A percentile compares a stretch with the other conserved stretches of the same genome.
Conservation (phyloP, 92 coral and sea anemone species). For the Diadumene lineata region DNA sequence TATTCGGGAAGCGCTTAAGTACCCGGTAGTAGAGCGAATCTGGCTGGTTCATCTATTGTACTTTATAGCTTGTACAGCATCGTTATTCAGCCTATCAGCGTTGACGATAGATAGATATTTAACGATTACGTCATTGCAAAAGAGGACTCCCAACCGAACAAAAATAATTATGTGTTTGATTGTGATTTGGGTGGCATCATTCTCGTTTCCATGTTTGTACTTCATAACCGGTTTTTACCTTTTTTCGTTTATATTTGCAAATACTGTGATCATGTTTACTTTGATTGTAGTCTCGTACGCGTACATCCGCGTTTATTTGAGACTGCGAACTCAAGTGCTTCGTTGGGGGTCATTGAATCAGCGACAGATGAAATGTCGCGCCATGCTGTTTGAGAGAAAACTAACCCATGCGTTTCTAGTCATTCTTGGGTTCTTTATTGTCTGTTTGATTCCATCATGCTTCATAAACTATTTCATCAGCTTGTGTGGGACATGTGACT, state of each 20-base stretch:
- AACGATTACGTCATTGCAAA: conserved; percentile 67
- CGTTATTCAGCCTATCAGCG: conserved; percentile 79
- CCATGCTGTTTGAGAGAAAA: conserved; percentile 51
- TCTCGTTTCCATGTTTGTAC: conserved; percentile 53
- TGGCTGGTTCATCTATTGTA: conserved; percentile 71
- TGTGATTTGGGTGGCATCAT: conserved; percentile 49
- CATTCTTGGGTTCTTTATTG: conserved; percentile 58
- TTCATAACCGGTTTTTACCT: conserved; percentile 65
- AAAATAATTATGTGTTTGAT: conserved; percentile 35
- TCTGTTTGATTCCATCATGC: conserved; percentile 71
- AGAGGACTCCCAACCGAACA: conserved; percentile 43
- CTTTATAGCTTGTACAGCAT: conserved; percentile 76
- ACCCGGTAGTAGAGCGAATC: conserved; percentile 44
- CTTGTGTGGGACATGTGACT: conserved; percentile 58
- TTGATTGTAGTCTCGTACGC: conserved; percentile 59
- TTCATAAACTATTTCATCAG: conserved; percentile 65
- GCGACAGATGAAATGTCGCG: conserved; percentile 46
- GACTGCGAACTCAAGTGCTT: conserved; percentile 59
- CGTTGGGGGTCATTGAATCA: conserved; percentile 66
- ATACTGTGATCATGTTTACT: conserved; percentile 61
- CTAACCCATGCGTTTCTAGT: conserved; percentile 56
- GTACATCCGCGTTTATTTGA: conserved; percentile 68
- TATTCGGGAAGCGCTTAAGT: conserved; percentile 67
- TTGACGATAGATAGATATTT: conserved; percentile 80
- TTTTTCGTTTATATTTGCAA: conserved; percentile 73